A percentile compares a stretch with the other conserved stretches of the same genome.
phyloP scores from a whole-genome alignment of 2,113 vertebrate genomes.

The Oryzias woworae region DNA sequence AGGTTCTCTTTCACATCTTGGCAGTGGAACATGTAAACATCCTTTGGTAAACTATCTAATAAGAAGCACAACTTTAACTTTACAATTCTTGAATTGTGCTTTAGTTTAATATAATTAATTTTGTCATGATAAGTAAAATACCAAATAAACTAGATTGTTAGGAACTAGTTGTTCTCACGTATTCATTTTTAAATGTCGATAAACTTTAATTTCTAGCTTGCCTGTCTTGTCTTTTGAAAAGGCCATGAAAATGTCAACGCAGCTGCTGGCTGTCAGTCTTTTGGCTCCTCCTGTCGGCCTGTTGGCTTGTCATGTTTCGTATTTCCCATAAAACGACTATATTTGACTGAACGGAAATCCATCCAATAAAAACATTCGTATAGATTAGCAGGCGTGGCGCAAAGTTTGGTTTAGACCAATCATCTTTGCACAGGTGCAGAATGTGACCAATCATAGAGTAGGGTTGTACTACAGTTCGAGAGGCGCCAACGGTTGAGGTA shows the following conservation, averaged over 20 bases:
- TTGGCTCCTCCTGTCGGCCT: neutral
- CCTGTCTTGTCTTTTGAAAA: no score
- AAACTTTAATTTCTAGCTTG: no score
- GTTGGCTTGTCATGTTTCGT: neutral
- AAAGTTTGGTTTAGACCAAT: constrained; percentile 43
- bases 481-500: constrained; percentile 75
- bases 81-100: neutral
- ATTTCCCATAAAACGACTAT: neutral
- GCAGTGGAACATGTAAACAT: constrained; percentile 12
- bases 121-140: no score
- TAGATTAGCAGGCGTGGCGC: neutral
- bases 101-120: no score
- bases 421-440: neutral
- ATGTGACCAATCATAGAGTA: constrained; percentile 57
- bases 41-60: neutral
- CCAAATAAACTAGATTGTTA: no score
- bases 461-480: constrained; percentile 24
- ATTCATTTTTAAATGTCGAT: no score
- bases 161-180: no score
- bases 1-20: constrained; percentile 15
- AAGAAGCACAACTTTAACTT: neutral
- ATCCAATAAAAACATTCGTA: constrained; percentile 31
- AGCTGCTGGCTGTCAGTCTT: neutral
- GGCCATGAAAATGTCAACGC: constrained; percentile 54
- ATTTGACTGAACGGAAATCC: constrained; percentile 29